Evolutionary conservation across 1,140 invertebrate species (phyloP).

Genomic region (Bombus confusus): DNA sequence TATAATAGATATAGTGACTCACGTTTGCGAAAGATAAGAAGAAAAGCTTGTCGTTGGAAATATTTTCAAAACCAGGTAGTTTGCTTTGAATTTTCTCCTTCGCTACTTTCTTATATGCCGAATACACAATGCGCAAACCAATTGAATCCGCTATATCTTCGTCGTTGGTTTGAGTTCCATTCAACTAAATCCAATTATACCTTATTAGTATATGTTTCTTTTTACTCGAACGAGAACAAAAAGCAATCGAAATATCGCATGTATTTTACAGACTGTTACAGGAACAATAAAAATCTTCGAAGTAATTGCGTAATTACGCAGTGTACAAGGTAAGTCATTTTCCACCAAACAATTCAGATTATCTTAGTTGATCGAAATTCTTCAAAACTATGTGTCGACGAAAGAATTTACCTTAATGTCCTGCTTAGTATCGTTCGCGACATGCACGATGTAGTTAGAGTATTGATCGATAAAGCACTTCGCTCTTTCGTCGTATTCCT

Average conservation of each 20-base stretch:
- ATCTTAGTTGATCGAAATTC: not conserved
- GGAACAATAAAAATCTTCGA: not conserved
- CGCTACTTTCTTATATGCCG: slow-evolving; percentile 17
- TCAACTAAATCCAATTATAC: not conserved
- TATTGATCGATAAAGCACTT: slow-evolving; percentile 95
- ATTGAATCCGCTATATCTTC: slow-evolving; percentile 48
- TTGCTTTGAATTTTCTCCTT: not conserved
- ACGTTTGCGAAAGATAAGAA: slow-evolving; percentile 48
- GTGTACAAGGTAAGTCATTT: not conserved
- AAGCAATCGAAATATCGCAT: not conserved
- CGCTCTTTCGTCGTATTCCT: slow-evolving; percentile 86
- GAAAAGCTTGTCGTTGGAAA: slow-evolving; percentile 35
- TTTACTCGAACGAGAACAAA: not conserved
- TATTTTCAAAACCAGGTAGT: slow-evolving; percentile 28
- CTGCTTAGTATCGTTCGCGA: not conserved
- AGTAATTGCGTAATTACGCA: no score
- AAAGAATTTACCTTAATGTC: not conserved
- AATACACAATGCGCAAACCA: slow-evolving; percentile 14
- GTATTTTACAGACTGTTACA: not conserved
- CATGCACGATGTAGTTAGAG: slow-evolving; percentile 33
- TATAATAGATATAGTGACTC: not conserved
- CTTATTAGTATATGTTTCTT: not conserved
- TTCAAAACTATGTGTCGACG: not conserved
- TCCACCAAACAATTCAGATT: not conserved
- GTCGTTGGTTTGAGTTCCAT: slow-evolving; percentile 6